A percentile compares a stretch with the other conserved stretches of the same genome.
Conservation (phyloP, 2,113 vertebrate genomes). For the Forbesichthys papilliferus region DNA sequence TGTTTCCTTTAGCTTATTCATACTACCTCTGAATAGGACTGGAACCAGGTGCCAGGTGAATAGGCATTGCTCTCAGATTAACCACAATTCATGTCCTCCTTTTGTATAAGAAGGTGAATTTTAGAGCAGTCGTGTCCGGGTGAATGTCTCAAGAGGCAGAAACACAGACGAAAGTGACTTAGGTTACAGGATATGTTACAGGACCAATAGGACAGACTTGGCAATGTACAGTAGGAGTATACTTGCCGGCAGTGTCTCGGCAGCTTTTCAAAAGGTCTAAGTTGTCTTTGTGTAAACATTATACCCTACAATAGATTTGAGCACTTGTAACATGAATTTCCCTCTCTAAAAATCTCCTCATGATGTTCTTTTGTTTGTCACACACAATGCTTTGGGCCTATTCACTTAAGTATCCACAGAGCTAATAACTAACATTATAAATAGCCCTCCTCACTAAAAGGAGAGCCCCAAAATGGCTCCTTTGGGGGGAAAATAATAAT, state of each 20-base stretch:
- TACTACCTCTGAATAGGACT: slow-evolving; percentile 55
- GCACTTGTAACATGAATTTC: slow-evolving; percentile 49
- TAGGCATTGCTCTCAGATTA: slow-evolving; percentile 62
- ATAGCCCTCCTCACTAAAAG: neutral
- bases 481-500: neutral
- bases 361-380: slow-evolving; percentile 29
- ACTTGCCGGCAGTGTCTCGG: slow-evolving; percentile 45
- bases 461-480: neutral
- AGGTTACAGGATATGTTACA: slow-evolving; percentile 70
- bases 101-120: slow-evolving; percentile 71
- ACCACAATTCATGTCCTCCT: slow-evolving; percentile 58
- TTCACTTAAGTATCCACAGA: slow-evolving; percentile 11
- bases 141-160: slow-evolving; percentile 55
- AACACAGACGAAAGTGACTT: slow-evolving; percentile 70
- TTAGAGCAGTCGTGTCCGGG: slow-evolving; percentile 63
- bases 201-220: slow-evolving; percentile 58
- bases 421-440: slow-evolving; percentile 13
- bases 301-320: slow-evolving; percentile 49
- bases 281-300: slow-evolving; percentile 64
- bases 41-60: slow-evolving; percentile 67
- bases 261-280: slow-evolving; percentile 59
- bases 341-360: slow-evolving; percentile 31
- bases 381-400: neutral
- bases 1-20: slow-evolving; percentile 46
- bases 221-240: slow-evolving; percentile 43